These are phyloP conservation scores for Drosophila affinis DNA, from an alignment of 2,888 invertebrate species.

Conservation along the genomic window DNA sequence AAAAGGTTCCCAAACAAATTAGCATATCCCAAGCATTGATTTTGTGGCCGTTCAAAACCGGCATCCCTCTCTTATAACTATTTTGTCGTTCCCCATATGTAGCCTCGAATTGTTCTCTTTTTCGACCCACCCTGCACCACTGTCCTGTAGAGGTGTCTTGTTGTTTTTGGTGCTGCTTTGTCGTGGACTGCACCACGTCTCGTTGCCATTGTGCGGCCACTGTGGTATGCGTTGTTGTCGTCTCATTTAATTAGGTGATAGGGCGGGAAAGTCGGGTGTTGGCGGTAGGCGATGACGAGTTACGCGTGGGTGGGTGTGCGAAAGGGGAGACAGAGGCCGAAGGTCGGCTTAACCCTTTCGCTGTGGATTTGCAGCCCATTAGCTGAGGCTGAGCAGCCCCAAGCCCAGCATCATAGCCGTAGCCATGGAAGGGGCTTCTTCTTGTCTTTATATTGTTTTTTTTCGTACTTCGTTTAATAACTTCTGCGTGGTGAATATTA, in stretches of 20 bases:
- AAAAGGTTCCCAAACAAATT: no score
- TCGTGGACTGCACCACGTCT: slow-evolving; percentile 39
- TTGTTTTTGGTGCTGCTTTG: slow-evolving; percentile 24
- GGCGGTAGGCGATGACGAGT: neutral
- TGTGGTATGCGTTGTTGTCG: slow-evolving; percentile 37
- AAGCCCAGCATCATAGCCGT: neutral
- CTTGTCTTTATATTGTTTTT: slow-evolving; percentile 2
- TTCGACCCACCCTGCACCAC: slow-evolving; percentile 1
- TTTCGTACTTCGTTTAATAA: slow-evolving; percentile 25
- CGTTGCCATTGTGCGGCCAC: slow-evolving; percentile 52
- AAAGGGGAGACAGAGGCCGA: neutral
- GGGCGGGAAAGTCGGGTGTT: slow-evolving; percentile 14
- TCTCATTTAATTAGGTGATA: slow-evolving; percentile 71
- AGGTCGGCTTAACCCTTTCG: slow-evolving; percentile 58
- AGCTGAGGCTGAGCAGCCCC: slow-evolving; percentile 7
- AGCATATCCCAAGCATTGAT: no score
- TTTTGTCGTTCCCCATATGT: no score
- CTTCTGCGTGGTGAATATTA: slow-evolving; percentile 50
- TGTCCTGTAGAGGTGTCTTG: slow-evolving; percentile 9
- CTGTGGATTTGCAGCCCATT: slow-evolving; percentile 45
- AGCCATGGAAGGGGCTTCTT: neutral
- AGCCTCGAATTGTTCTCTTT: neutral
- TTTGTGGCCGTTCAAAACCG: no score
- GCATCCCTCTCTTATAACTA: no score
- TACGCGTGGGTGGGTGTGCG: neutral